Evolutionary conservation across 2,888 invertebrate genomes (phyloP), one percentile per base, ranked within the genome.

Genomic region (Globia sparganii): DNA sequence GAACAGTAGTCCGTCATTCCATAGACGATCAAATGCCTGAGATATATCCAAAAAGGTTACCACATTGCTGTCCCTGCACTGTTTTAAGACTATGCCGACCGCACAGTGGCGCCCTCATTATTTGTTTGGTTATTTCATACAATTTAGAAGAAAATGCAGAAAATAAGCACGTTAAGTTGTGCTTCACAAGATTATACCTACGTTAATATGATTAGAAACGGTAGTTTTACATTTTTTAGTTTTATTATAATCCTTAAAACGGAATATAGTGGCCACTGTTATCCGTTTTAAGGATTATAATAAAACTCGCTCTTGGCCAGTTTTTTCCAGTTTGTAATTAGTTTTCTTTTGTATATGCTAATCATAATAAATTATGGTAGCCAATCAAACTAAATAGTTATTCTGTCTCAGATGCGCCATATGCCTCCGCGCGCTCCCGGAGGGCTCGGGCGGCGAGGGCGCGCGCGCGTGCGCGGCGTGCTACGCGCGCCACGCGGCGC

Each of bases 391-490:
- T 25, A 25, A 8, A 4, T 65, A 46, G 4, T 25, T 11, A 69
- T 46, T 40, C 1, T 34, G 34, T 5, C 0, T 25, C 28, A 78
- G 78, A 9, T 98, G 98, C 84, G 97, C 97, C 0, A 96, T 97
- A 28, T 98, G 97, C 85, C 95, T 97, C 0, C 95, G 97, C 59
- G 95, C 97, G 2, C 92, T 97, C 85, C 90, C 97, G 25, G 93
- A 95, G 90, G 94, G 92, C 64, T 94, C 96, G 68, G 92, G 95
- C 2, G 95, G 97, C 2, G 94, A 94, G 62, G 96, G 96, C 0
- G 95, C 97, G 11, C 97, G 97, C 76, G 97, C 98, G 0, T 98
- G 98, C 92, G 97, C 98, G 59, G 97, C 98, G 4, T 98, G 98
- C 91, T 98, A 98, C 90, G 97, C 98, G 37, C 94, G 95, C 0